Conservation (phyloP, 1,140 invertebrate species). For the Centruroides sculpturatus region DNA sequence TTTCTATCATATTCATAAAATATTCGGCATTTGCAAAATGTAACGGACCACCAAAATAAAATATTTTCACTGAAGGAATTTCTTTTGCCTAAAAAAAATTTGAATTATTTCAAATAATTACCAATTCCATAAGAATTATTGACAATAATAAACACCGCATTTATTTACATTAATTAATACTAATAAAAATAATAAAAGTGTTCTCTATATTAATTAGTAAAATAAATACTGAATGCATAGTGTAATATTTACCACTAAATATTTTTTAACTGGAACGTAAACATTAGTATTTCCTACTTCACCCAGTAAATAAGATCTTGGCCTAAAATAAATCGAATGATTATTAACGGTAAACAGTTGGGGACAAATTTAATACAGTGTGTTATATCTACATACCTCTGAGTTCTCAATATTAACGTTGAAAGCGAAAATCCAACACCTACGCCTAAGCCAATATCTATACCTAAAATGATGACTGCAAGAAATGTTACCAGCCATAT, state of each 20-base stretch:
- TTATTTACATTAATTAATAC: no score
- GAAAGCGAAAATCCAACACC: conserved; percentile 35
- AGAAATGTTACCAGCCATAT: conserved; percentile 27
- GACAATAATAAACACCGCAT: no score
- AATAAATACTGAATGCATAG: no score
- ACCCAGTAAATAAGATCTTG: conserved; percentile 16
- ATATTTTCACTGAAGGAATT: conserved; percentile 30
- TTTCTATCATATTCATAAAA: conserved; percentile 19
- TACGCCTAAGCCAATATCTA: conserved; percentile 33
- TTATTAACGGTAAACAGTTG: no score
- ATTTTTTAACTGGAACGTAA: conserved; percentile 14
- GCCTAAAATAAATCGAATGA: background rate
- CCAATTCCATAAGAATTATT: no score
- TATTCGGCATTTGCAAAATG: conserved; percentile 36
- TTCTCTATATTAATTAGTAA: no score
- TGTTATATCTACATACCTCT: background rate
- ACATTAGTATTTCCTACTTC: conserved; percentile 13
- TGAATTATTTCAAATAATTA: no score
- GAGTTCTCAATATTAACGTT: conserved; percentile 30
- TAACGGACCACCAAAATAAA: conserved; percentile 32
- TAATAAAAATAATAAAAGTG: no score
- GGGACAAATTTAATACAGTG: no score
- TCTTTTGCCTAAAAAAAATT: conserved; percentile 18
- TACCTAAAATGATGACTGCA: conserved; percentile 33
- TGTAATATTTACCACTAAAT: background rate